phyloP scores from a whole-genome alignment of 2,888 invertebrate species.

The Eurytoma adleriae region DNA sequence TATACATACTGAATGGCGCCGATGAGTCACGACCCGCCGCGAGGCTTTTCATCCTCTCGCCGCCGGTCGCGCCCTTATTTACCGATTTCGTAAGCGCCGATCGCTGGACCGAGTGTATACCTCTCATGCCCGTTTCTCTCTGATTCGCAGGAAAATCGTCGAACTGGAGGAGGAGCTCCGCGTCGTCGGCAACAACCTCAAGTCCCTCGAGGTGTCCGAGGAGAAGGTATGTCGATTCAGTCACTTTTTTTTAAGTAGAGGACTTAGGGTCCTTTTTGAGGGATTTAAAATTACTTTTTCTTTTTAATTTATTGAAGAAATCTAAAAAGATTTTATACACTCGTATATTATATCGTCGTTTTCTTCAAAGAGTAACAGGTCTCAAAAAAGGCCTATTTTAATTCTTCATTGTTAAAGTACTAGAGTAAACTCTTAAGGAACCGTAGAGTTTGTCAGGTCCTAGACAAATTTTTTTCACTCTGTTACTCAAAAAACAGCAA shows the following conservation, averaged over 20 bases:
- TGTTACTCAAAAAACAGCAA: too few species aligned
- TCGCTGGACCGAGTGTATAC: not conserved
- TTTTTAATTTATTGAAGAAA: too few species aligned
- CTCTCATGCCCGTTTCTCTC: slow-evolving; percentile 14
- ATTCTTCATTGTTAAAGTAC: too few species aligned
- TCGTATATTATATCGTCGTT: too few species aligned
- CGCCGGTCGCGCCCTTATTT: slow-evolving; percentile 46
- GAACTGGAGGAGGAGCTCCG: slow-evolving; percentile 99
- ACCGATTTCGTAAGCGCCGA: slow-evolving; percentile 37
- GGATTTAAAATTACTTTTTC: too few species aligned
- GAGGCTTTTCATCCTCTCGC: slow-evolving; percentile 5
- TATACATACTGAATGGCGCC: not conserved
- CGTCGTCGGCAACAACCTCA: slow-evolving; percentile 99
- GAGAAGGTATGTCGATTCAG: slow-evolving; percentile 89
- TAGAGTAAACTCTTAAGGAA: too few species aligned
- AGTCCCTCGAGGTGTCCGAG: slow-evolving; percentile 99
- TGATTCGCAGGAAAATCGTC: slow-evolving; percentile 94
- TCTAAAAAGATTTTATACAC: too few species aligned
- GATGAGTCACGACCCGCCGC: slow-evolving; percentile 24
- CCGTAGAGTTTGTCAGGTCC: too few species aligned
- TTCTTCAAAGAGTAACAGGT: too few species aligned
- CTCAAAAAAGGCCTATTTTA: too few species aligned
- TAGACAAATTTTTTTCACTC: too few species aligned
- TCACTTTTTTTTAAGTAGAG: slow-evolving; percentile 48
- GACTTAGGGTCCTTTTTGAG: too few species aligned